These are phyloP conservation scores for Gulo gulo DNA, from an alignment of 2,113 vertebrate species.

Conservation along the genomic window DNA sequence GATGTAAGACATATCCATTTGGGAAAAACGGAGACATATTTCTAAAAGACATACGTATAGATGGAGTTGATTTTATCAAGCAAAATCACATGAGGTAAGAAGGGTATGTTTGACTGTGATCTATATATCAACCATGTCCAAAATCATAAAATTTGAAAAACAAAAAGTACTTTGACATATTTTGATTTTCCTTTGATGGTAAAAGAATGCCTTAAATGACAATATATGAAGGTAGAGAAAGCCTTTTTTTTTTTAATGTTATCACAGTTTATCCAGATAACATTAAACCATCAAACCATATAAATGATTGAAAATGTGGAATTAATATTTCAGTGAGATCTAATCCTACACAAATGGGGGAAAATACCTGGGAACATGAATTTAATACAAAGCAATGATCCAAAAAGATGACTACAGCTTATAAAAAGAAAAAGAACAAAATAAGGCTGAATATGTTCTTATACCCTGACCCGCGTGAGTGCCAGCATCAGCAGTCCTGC, in stretches of 20 bases:
- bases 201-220: neutral
- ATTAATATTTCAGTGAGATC: constrained; percentile 10
- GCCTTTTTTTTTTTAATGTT: neutral
- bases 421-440: neutral
- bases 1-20: constrained; percentile 63
- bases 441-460: neutral
- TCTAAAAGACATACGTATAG: constrained; percentile 43
- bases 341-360: neutral
- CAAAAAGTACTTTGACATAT: neutral
- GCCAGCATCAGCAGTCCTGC: too few species aligned
- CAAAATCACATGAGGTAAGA: constrained; percentile 5
- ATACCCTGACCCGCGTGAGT: neutral
- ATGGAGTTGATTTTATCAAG: constrained; percentile 44
- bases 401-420: neutral
- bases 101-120: constrained; percentile 23
- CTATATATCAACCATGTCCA: neutral
- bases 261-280: neutral
- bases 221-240: neutral
- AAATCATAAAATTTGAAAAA: constrained; percentile 21
- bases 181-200: neutral
- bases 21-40: constrained; percentile 54
- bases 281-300: neutral
- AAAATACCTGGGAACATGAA: neutral
- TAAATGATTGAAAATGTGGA: neutral
- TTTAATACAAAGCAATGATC: neutral